Percentiles rank a stretch among this genome's conserved stretches.
Conservation (phyloP, 2,797 vertebrate genomes). For the Nyctalus aviator region DNA sequence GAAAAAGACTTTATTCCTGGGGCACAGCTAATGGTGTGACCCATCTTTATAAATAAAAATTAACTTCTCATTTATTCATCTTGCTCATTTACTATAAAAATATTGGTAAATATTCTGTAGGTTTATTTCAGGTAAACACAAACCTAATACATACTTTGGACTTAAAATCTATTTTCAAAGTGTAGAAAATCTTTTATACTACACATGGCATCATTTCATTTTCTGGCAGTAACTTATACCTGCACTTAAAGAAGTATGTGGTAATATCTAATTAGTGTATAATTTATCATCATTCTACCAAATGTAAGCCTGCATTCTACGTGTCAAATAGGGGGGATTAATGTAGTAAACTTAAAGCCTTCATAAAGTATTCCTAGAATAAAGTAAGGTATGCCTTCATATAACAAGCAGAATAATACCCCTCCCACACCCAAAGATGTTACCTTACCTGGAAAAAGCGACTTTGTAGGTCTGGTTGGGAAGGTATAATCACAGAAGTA, state of each 20-base stretch:
- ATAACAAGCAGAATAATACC: background rate
- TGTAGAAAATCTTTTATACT: constrained; percentile 20
- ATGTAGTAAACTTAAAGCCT: background rate
- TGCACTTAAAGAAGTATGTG: background rate
- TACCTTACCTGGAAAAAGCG: background rate
- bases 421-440: background rate
- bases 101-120: background rate
- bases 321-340: background rate
- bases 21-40: background rate
- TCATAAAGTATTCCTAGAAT: background rate
- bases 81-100: background rate
- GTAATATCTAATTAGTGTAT: background rate
- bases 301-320: background rate
- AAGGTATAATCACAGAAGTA: background rate
- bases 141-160: background rate
- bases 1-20: background rate
- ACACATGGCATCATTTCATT: background rate
- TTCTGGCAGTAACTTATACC: background rate
- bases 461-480: background rate
- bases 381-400: background rate
- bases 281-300: constrained; percentile 2
- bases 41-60: background rate
- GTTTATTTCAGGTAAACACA: background rate
- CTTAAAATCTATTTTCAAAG: constrained; percentile 25
- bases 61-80: background rate